Conservation (phyloP, 2,888 invertebrate genomes). For the Pollenia labialis region DNA sequence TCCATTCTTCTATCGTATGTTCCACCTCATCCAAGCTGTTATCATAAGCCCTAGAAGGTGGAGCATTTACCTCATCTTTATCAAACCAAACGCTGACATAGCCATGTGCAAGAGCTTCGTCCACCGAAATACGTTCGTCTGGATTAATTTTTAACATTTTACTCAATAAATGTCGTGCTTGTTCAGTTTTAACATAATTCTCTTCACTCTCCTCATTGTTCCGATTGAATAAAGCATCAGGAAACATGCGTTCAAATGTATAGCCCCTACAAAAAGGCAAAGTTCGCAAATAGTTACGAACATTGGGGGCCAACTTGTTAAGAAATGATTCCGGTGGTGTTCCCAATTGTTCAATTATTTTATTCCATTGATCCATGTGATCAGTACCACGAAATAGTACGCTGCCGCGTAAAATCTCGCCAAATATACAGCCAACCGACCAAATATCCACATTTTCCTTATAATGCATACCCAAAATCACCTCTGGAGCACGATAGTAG, state of each 20-base stretch:
- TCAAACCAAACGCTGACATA: slow-evolving; percentile 99
- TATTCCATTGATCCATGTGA: slow-evolving; percentile 99
- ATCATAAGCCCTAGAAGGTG: slow-evolving; percentile 32
- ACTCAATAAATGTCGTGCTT: slow-evolving; percentile 97
- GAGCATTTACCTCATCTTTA: slow-evolving; percentile 98
- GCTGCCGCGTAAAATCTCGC: slow-evolving; percentile 99
- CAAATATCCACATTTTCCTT: slow-evolving; percentile 99
- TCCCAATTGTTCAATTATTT: slow-evolving; percentile 98
- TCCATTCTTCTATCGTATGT: slow-evolving; percentile 59
- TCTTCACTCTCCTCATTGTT: slow-evolving; percentile 91
- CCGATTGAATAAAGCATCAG: slow-evolving; percentile 98
- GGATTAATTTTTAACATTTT: slow-evolving; percentile 99
- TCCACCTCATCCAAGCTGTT: slow-evolving; percentile 38
- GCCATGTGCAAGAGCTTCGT: slow-evolving; percentile 98
- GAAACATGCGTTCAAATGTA: slow-evolving; percentile 98
- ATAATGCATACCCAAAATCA: slow-evolving; percentile 99
- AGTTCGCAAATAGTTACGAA: slow-evolving; percentile 99
- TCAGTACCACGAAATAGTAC: slow-evolving; percentile 99
- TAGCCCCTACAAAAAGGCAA: slow-evolving; percentile 97
- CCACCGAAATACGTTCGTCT: slow-evolving; percentile 98
- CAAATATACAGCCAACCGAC: slow-evolving; percentile 99
- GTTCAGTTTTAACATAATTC: slow-evolving; percentile 95
- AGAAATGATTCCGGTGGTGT: slow-evolving; percentile 98
- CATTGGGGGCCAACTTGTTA: slow-evolving; percentile 97
- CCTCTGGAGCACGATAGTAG: slow-evolving; percentile 99